Percentiles rank a stretch among this genome's conserved stretches.
Conservation (phyloP, 1,140 invertebrate species). For the Drosophila sulfurigaster region DNA sequence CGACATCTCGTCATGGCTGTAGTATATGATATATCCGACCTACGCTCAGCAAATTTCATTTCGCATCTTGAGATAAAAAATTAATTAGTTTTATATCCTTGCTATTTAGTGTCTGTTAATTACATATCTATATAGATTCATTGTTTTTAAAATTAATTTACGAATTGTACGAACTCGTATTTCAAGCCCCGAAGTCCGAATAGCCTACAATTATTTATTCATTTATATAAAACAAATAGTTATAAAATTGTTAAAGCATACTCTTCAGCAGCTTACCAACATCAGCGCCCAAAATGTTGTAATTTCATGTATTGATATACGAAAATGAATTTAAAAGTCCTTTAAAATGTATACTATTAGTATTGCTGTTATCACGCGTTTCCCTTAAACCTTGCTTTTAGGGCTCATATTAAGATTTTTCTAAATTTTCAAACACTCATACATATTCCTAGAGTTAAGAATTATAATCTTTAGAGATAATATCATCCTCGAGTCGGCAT, state of each 20-base stretch:
- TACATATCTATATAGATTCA: background rate
- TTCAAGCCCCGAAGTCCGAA: too few species aligned
- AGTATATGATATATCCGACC: too few species aligned
- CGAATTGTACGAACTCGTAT: too few species aligned
- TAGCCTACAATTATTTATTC: too few species aligned
- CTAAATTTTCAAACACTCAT: slow-evolving; percentile 37
- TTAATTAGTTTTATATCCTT: background rate
- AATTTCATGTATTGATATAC: background rate
- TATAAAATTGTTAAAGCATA: slow-evolving; percentile 1
- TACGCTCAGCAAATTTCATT: background rate
- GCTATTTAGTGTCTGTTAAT: background rate
- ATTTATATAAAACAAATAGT: too few species aligned
- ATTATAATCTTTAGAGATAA: slow-evolving; percentile 37
- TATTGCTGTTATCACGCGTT: background rate
- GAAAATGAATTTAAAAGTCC: background rate
- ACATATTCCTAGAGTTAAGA: slow-evolving; percentile 62
- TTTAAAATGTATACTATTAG: background rate
- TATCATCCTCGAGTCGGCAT: slow-evolving; percentile 75
- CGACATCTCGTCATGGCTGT: slow-evolving; percentile 22
- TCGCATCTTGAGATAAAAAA: slow-evolving; percentile 16
- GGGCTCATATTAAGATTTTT: slow-evolving; percentile 27
- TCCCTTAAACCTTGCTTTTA: slow-evolving; percentile 9
- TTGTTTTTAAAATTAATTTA: too few species aligned
- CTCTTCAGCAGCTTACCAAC: background rate
- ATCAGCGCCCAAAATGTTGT: too few species aligned